Percentiles rank a stretch among this genome's conserved stretches.
phyloP scores from a whole-genome alignment of 1,140 invertebrate species.

The Ceratina japonica region DNA sequence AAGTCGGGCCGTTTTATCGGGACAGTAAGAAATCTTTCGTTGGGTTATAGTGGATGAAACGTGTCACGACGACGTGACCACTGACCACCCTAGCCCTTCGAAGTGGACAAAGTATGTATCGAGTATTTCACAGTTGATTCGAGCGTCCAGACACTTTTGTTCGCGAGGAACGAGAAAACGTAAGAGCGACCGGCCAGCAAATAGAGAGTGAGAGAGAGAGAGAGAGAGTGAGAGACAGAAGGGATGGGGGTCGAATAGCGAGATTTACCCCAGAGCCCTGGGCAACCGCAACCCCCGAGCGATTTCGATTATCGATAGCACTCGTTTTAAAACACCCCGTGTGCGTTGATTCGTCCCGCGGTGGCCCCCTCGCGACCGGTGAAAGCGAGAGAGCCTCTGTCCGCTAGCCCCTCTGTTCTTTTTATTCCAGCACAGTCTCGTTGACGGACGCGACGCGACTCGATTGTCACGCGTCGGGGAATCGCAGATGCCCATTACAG shows the following conservation, averaged over 20 bases:
- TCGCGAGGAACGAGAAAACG: background rate
- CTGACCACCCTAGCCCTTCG: no score
- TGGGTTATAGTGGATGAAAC: no score
- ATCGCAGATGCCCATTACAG: constrained; percentile 68
- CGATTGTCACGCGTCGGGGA: constrained; percentile 73
- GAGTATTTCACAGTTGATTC: no score
- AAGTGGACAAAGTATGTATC: no score
- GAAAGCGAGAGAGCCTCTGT: background rate
- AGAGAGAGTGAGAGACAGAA: no score
- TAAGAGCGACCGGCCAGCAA: background rate
- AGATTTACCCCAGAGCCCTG: constrained; percentile 64
- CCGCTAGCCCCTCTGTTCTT: constrained; percentile 51
- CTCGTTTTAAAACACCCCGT: constrained; percentile 77
- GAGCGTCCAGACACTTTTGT: background rate
- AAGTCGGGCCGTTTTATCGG: no score
- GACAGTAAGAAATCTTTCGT: no score
- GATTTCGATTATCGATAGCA: constrained; percentile 78
- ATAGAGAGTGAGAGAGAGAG: background rate
- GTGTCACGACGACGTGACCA: no score
- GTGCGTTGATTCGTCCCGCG: constrained; percentile 71
- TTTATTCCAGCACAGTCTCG: constrained; percentile 70
- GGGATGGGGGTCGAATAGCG: constrained; percentile 26
- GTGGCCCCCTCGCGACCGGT: constrained; percentile 28
- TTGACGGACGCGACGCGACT: constrained; percentile 73
- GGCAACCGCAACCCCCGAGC: constrained; percentile 70